These are phyloP conservation scores for Bombus ignitus DNA, from an alignment of 1,140 invertebrate genomes.

Conservation along the genomic window DNA sequence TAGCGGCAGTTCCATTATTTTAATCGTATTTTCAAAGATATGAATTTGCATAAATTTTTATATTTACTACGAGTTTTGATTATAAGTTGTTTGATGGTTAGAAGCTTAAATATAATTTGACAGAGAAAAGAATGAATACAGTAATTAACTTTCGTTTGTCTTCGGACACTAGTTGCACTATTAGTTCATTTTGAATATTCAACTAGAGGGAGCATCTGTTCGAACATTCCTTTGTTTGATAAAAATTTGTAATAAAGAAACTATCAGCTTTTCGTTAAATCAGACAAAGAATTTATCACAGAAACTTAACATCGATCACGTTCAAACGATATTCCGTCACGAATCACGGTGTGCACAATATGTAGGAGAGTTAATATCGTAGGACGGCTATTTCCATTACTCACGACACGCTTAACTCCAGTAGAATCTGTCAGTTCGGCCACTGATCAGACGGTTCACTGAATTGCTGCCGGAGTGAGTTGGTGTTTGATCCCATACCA, in stretches of 20 bases:
- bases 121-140: background rate
- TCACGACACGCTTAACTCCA: conserved; percentile 33
- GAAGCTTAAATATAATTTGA: background rate
- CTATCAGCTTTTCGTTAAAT: no score
- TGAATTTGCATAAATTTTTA: no score
- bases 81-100: no score
- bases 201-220: no score
- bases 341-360: background rate
- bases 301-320: no score
- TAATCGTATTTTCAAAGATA: no score
- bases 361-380: conserved; percentile 12
- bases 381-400: conserved; percentile 34
- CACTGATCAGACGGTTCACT: conserved; percentile 24
- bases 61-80: background rate
- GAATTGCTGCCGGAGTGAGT: conserved; percentile 6
- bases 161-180: no score
- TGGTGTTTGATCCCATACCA: conserved; percentile 4
- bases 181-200: no score
- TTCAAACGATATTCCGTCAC: background rate
- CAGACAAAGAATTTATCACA: no score
- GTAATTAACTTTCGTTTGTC: background rate
- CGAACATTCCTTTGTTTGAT: no score
- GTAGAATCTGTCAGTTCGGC: conserved; percentile 16
- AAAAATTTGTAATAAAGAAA: no score
- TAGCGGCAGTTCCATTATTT: no score